A percentile compares a stretch with the other conserved stretches of the same genome.
phyloP scores from a whole-genome alignment of 1,140 invertebrate species.

The Acromyrmex heyeri region DNA sequence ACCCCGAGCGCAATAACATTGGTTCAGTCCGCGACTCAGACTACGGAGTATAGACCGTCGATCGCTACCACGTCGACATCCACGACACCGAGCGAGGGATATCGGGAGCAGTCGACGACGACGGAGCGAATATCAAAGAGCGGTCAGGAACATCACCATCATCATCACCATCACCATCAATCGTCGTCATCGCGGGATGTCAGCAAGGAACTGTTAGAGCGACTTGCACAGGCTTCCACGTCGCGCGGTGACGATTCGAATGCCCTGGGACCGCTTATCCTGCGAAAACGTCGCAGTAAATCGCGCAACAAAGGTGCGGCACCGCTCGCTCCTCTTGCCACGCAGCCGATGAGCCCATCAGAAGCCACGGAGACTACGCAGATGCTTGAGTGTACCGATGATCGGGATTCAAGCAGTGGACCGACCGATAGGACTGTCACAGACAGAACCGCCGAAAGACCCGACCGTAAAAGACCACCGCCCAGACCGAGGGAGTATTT shows the following conservation, averaged over 20 bases:
- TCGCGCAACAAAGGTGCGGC: constrained; percentile 89
- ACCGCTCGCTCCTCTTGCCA: constrained; percentile 87
- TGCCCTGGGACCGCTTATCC: constrained; percentile 89
- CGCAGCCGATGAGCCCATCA: constrained; percentile 84
- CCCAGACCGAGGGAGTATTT: constrained; percentile 85
- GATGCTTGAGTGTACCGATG: constrained; percentile 84
- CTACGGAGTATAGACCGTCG: constrained; percentile 62
- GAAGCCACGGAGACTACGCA: constrained; percentile 84
- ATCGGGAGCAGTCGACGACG: constrained; percentile 72
- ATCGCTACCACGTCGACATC: constrained; percentile 71
- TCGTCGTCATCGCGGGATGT: constrained; percentile 80
- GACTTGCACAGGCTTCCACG: constrained; percentile 86
- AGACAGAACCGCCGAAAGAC: constrained; percentile 70
- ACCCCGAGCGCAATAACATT: constrained; percentile 14
- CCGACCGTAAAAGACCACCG: constrained; percentile 83
- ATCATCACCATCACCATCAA: constrained; percentile 83
- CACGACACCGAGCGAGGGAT: constrained; percentile 71
- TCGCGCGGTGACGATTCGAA: constrained; percentile 79
- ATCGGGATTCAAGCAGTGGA: constrained; percentile 73
- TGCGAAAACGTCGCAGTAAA: constrained; percentile 91
- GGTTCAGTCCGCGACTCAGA: constrained; percentile 15
- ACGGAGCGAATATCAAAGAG: constrained; percentile 60
- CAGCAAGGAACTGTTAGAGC: constrained; percentile 83
- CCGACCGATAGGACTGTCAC: constrained; percentile 61
- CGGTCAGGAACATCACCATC: constrained; percentile 77